Evolutionary conservation across 1,140 invertebrate genomes (phyloP).

Genomic region (Amyelois transitella): DNA sequence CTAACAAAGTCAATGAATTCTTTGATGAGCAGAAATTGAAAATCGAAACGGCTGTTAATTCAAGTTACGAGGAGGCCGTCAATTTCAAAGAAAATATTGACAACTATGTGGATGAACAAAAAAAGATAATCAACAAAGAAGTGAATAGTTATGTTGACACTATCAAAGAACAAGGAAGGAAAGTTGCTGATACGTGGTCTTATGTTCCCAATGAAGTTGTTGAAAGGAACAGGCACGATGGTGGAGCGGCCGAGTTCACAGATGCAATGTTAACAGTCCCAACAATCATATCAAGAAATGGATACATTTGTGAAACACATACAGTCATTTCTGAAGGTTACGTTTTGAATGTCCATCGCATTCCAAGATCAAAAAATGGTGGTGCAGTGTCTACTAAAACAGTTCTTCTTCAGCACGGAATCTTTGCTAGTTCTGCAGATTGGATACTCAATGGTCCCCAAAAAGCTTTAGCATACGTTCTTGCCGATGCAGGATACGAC

Average conservation of each 20-base stretch:
- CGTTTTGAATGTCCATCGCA: slow-evolving; percentile 82
- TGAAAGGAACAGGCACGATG: slow-evolving; percentile 17
- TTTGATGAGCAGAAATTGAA: slow-evolving; percentile 39
- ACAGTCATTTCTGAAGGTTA: slow-evolving; percentile 82
- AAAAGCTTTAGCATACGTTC: slow-evolving; percentile 76
- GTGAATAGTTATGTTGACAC: slow-evolving; percentile 38
- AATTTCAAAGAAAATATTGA: slow-evolving; percentile 36
- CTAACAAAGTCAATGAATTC: slow-evolving; percentile 21
- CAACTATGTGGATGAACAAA: slow-evolving; percentile 19
- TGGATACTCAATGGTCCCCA: slow-evolving; percentile 83
- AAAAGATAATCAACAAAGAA: slow-evolving; percentile 13
- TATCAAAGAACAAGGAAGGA: slow-evolving; percentile 38
- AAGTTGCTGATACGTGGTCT: slow-evolving; percentile 34
- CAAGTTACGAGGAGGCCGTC: slow-evolving; percentile 35
- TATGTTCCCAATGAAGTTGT: slow-evolving; percentile 34
- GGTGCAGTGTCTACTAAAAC: slow-evolving; percentile 36
- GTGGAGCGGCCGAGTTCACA: slow-evolving; percentile 22
- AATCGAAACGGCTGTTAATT: slow-evolving; percentile 35
- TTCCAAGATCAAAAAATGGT: slow-evolving; percentile 67
- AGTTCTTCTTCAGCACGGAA: slow-evolving; percentile 84
- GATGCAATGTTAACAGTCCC: slow-evolving; percentile 60
- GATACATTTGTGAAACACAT: slow-evolving; percentile 82
- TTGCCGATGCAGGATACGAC: slow-evolving; percentile 79
- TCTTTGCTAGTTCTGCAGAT: slow-evolving; percentile 83
- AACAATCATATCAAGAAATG: slow-evolving; percentile 77